These are phyloP conservation scores for Pyrgilauda ruficollis DNA, from an alignment of 2,113 vertebrate genomes.

Conservation along the genomic window DNA sequence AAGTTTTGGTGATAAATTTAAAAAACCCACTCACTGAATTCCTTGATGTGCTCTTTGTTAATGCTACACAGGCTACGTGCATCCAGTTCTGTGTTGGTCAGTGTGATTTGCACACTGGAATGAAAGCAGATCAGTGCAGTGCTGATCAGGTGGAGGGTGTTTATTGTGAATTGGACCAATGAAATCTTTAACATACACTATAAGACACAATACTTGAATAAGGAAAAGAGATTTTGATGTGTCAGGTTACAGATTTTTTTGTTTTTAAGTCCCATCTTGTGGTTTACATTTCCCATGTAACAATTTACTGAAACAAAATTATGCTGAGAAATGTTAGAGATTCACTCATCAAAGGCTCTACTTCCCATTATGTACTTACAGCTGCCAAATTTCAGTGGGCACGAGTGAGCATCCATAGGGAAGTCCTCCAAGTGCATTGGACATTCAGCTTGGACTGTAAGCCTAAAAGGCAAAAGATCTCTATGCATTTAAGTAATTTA, in stretches of 20 bases:
- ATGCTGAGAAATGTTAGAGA: not conserved
- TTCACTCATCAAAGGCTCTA: not conserved
- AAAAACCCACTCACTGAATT: not conserved
- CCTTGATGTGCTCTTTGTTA: not conserved
- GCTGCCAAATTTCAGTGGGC: constrained; percentile 98
- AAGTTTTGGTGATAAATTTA: not conserved
- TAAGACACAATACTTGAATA: not conserved
- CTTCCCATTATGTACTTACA: constrained; percentile 84
- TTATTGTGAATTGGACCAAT: not conserved
- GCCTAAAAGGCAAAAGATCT: constrained; percentile 78
- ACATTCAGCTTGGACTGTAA: constrained; percentile 98
- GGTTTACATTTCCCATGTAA: not conserved
- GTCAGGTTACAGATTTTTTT: not conserved
- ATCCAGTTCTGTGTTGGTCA: not conserved
- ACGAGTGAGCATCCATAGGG: constrained; percentile 98
- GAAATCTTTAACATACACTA: not conserved
- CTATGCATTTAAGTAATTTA: constrained; percentile 48
- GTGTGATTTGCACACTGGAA: not conserved
- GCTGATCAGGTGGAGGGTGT: not conserved
- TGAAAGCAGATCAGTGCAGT: not conserved
- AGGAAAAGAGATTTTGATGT: not conserved
- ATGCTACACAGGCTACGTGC: not conserved
- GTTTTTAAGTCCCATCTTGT: not conserved
- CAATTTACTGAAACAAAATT: not conserved
- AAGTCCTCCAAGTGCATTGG: constrained; percentile 99